A percentile compares a stretch with the other conserved stretches of the same genome.
These are phyloP conservation scores for Anabacerthia variegaticeps DNA, from an alignment of 2,797 vertebrate species.

Conservation along the genomic window DNA sequence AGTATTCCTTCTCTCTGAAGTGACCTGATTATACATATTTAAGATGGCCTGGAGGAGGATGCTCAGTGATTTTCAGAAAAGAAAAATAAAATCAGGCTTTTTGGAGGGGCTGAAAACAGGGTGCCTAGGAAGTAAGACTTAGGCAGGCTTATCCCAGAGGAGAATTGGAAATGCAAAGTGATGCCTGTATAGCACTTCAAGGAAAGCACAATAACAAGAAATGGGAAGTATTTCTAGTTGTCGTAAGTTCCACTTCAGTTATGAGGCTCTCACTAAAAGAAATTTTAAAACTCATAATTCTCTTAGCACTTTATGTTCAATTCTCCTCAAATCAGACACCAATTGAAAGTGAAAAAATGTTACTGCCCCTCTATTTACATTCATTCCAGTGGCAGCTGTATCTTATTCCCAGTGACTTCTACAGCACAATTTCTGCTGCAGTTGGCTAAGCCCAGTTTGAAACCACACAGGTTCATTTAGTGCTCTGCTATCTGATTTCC, in stretches of 20 bases:
- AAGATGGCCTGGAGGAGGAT: background rate
- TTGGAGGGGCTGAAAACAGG: background rate
- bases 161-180: background rate
- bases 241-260: background rate
- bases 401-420: background rate
- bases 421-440: background rate
- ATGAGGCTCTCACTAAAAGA: background rate
- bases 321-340: background rate
- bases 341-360: background rate
- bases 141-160: background rate
- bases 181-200: background rate
- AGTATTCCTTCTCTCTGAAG: background rate
- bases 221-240: background rate
- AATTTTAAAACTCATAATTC: background rate
- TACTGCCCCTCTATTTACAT: background rate
- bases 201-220: background rate
- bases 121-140: background rate
- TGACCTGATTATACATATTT: background rate
- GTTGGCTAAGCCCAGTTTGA: background rate
- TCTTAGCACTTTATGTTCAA: background rate
- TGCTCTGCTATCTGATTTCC: background rate
- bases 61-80: background rate
- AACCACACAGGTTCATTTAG: background rate
- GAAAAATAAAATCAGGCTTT: background rate
- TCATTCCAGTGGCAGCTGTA: background rate